Conservation (phyloP, 1,140 invertebrate genomes). For the Nasonia longicornis region DNA sequence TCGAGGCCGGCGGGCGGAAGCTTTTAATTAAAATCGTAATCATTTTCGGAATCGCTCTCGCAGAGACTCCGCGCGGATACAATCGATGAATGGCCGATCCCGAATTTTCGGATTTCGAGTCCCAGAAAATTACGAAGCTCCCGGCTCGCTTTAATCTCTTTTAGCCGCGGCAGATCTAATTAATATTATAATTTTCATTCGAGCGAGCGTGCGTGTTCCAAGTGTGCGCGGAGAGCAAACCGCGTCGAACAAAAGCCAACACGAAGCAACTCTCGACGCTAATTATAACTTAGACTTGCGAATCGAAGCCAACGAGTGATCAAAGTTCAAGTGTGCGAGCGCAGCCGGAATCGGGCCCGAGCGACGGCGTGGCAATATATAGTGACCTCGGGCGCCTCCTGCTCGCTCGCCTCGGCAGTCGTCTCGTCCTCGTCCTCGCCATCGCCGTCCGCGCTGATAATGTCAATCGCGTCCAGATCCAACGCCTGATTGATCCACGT, state of each 20-base stretch:
- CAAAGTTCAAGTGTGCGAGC: background rate
- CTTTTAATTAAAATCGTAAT: constrained; percentile 44
- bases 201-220: background rate
- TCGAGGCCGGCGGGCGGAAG: background rate
- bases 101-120: background rate
- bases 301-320: background rate
- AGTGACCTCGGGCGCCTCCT: constrained; percentile 37
- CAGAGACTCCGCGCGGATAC: background rate
- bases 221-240: background rate
- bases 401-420: background rate
- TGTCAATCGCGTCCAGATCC: constrained; percentile 42
- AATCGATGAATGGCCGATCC: background rate
- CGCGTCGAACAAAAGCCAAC: background rate
- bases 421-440: constrained; percentile 38
- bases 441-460: constrained; percentile 50
- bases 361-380: background rate
- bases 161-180: background rate
- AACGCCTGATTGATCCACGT: constrained; percentile 33
- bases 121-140: background rate
- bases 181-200: background rate
- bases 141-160: background rate
- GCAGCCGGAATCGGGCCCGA: background rate
- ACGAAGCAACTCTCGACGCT: background rate
- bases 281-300: constrained; percentile 16
- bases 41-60: background rate